Evolutionary conservation across 2,797 vertebrate species (phyloP).

Genomic region (Babyrousa celebensis): DNA sequence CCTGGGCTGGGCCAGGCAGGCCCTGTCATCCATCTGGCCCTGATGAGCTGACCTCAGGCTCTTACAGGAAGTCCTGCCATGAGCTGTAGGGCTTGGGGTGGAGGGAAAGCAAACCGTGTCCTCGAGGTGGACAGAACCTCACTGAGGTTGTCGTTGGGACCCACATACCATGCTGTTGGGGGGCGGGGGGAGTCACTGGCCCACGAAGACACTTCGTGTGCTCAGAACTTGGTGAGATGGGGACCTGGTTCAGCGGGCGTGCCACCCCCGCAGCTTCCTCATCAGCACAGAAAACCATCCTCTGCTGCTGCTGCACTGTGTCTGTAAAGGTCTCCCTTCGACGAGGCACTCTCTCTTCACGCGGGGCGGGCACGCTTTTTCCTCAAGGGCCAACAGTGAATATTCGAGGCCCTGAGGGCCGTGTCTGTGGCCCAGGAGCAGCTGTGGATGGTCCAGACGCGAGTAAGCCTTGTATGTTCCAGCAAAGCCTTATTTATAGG

Average conservation of each 20-base stretch:
- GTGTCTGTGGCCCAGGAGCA: accelerated
- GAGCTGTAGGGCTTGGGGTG: not conserved
- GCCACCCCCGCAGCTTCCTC: not conserved
- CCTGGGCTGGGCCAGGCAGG: not conserved
- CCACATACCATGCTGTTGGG: accelerated
- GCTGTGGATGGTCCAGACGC: accelerated
- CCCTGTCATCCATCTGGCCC: not conserved
- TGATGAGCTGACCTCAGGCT: not conserved
- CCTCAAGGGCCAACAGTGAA: not conserved
- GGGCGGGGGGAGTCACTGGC: not conserved
- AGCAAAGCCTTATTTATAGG: not conserved
- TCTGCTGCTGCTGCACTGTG: accelerated
- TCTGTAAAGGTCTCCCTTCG: accelerated
- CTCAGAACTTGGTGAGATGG: accelerated
- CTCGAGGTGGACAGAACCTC: not conserved
- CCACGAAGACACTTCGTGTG: accelerated
- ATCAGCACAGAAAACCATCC: accelerated
- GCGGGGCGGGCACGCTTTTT: accelerated
- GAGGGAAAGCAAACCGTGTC: not conserved
- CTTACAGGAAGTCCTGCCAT: accelerated
- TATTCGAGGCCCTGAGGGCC: accelerated
- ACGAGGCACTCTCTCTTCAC: accelerated
- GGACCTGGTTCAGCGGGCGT: accelerated
- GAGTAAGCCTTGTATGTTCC: accelerated
- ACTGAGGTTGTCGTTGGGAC: too few relatives aligned